phyloP scores from a whole-genome alignment of 2,888 invertebrate genomes.

The Timema podura region DNA sequence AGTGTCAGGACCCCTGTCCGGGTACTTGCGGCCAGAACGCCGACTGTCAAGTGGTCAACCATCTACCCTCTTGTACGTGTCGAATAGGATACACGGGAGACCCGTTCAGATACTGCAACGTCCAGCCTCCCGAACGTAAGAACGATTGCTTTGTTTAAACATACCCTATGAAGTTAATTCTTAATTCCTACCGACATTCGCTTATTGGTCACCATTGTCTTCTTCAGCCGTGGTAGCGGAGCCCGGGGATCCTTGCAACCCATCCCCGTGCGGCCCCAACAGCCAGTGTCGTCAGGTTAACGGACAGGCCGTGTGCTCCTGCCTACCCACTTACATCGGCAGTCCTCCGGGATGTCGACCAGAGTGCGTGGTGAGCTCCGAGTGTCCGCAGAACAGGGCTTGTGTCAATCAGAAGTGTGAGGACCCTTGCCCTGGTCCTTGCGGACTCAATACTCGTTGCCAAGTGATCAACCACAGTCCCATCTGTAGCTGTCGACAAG shows the following conservation, averaged over 20 bases:
- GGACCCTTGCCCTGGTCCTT: constrained; percentile 71
- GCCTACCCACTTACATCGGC: constrained; percentile 63
- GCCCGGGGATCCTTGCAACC: constrained; percentile 58
- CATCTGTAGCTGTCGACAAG: constrained; percentile 67
- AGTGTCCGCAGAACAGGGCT: constrained; percentile 66
- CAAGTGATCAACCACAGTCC: constrained; percentile 72
- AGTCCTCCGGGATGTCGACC: constrained; percentile 71
- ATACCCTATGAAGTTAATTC: no score
- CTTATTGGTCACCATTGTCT: no score
- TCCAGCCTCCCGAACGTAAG: constrained; percentile 45
- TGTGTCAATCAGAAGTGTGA: constrained; percentile 72
- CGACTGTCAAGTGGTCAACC: constrained; percentile 42
- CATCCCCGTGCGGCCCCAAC: constrained; percentile 73
- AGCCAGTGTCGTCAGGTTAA: constrained; percentile 68
- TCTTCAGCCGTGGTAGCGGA: constrained; percentile 28
- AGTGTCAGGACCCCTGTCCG: constrained; percentile 62
- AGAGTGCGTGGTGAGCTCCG: constrained; percentile 72
- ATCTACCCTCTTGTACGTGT: constrained; percentile 50
- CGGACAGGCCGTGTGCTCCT: constrained; percentile 69
- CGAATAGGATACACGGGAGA: constrained; percentile 67
- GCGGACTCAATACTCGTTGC: constrained; percentile 68
- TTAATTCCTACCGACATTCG: no score
- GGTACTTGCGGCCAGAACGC: constrained; percentile 45
- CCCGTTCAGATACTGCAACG: constrained; percentile 57
- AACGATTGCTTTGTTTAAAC: no score